Base-by-base conservation (phyloP, 2,888 invertebrate genomes). In the Synergus laeviventris region DNA sequence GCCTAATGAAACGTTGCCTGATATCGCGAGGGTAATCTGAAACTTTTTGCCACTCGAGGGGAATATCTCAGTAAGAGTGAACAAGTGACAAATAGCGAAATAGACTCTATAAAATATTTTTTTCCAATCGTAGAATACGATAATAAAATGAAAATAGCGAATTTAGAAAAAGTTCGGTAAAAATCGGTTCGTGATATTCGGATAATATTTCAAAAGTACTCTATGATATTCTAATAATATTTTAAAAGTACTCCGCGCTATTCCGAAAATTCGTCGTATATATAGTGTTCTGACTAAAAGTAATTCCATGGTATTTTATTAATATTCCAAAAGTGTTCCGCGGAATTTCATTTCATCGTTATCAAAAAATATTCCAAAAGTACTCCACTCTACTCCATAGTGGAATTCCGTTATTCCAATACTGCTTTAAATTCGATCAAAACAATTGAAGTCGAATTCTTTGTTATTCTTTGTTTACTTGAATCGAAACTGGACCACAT, bases 1-100 rank as follows among this genome's bases (percentile, higher is more conserved):
- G 45, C 24, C 70, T 56, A 38, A 74, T 60, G 60, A 60, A 74
- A 66, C 38, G 45, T 36, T 21, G 74, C 39, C 59, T 74, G 56
- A 56, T 73, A 73, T 73, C 73, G 45, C 39, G 14, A 61, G 60
- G 74, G 74, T 74, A 59, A 74, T 60, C 24, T 24, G 61, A 74
- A 74, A 74, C 59, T 59, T 56, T 60, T 45, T 61, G 45, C 45
- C 74, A 36, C 74, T 24, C 45, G 42, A 74, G 49, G 54, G 1
- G 31, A 70, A 70, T 54, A 70, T 49, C 49, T 12, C 36, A 11
- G 49, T 36, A 31, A n/a, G 31, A 70, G 24, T 70, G 36, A 16
- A 62, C 38, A 62, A 38, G 38, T 62, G 62, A 62, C 38, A 38
- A 62, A 11, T 62, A 38, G 36, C 38, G n/a, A 39, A 62, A 62